phyloP scores from a whole-genome alignment of 2,797 vertebrate genomes.

The Cyprinodon diabolis region DNA sequence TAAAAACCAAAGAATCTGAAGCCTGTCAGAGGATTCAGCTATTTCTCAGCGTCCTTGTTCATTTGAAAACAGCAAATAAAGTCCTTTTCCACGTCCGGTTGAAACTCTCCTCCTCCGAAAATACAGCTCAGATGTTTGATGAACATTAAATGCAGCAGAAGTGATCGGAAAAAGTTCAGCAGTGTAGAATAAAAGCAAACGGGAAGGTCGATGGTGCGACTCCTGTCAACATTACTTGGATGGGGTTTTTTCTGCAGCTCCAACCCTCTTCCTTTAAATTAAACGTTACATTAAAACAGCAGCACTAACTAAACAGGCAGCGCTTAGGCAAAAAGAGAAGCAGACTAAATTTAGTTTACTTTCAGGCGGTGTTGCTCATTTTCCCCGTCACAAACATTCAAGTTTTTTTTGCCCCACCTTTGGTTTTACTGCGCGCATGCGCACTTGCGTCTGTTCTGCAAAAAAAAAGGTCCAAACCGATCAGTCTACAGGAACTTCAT shows the following conservation, averaged over 20 bases:
- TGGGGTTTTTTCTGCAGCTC: not conserved
- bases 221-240: constrained; percentile 36
- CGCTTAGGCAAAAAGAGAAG: not conserved
- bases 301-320: not conserved
- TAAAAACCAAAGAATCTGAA: not conserved
- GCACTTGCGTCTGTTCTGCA: constrained; percentile 35
- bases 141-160: constrained; percentile 38
- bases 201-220: not conserved
- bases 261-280: not conserved
- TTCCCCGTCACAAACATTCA: constrained; percentile 56
- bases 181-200: constrained; percentile 9
- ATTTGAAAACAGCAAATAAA: constrained; percentile 26
- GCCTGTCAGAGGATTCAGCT: constrained; percentile 26
- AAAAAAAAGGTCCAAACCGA: constrained; percentile 40
- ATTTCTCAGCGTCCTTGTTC: constrained; percentile 32
- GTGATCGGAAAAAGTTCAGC: constrained; percentile 45
- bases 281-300: not conserved
- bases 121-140: not conserved
- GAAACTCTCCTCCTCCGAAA: not conserved
- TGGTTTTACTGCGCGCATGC: constrained; percentile 65
- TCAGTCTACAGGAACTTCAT: constrained; percentile 16
- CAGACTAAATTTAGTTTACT: constrained; percentile 8
- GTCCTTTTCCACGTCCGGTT: constrained; percentile 9
- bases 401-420: constrained; percentile 72
- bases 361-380: constrained; percentile 19